Conservation (phyloP, 1,140 invertebrate species). For the Bradynema listronoti region DNA sequence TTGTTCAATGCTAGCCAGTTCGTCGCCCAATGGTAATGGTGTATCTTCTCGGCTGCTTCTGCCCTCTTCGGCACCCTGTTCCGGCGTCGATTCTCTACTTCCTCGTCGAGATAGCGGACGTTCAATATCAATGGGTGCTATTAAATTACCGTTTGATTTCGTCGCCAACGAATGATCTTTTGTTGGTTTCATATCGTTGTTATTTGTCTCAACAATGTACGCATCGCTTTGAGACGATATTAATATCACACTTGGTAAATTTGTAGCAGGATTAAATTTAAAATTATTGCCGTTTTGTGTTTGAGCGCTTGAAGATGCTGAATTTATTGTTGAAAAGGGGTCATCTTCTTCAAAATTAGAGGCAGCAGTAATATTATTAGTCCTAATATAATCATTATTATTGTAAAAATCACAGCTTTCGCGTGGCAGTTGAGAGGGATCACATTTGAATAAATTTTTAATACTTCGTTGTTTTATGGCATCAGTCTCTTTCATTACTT, state of each 20-base stretch:
- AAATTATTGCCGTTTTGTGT: not conserved
- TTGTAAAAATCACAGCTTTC: constrained; percentile 28
- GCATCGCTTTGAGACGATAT: not conserved
- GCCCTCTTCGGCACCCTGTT: constrained; percentile 33
- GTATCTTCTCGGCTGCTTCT: constrained; percentile 37
- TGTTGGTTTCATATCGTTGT: too few species aligned
- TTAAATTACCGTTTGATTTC: constrained; percentile 22
- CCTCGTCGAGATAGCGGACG: constrained; percentile 37
- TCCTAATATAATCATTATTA: not conserved
- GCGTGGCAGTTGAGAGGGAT: constrained; percentile 45
- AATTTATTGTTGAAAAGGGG: not conserved
- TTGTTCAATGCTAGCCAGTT: constrained; percentile 7
- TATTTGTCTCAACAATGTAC: too few species aligned
- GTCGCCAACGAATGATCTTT: too few species aligned
- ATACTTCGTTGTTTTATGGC: constrained; percentile 15
- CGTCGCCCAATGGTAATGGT: constrained; percentile 36
- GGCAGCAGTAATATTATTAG: not conserved
- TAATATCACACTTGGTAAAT: constrained; percentile 16
- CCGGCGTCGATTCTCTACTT: constrained; percentile 39
- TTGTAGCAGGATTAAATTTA: not conserved
- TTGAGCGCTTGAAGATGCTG: not conserved
- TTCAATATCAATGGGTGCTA: constrained; percentile 11
- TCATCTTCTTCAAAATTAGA: constrained; percentile 13
- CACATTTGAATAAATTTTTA: constrained; percentile 49
- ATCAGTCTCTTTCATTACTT: not conserved